Evolutionary conservation across 64 coral and sea anemone species (phyloP), one percentile per base, ranked within the genome.

Genomic region (Hydrozoanthus tunicans): DNA sequence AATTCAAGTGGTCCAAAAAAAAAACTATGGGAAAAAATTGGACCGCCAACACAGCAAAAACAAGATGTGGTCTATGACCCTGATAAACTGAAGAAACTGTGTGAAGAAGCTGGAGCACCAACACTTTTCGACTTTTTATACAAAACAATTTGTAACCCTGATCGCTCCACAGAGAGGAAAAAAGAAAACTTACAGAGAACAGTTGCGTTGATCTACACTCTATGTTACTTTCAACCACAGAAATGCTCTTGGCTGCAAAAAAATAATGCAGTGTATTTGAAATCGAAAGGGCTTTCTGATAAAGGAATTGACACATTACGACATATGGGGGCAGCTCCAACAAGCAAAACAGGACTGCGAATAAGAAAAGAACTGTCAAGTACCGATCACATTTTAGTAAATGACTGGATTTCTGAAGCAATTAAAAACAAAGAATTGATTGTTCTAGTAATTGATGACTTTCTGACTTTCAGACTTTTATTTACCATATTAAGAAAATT

Each of bases 401-500:
- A 17, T 8, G 7, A 61, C 6, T 88, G 52, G 53, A 88, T 88
- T 25, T 57, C 14, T 4, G 58, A 90, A 7, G 71, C 86, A 3
- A 90, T 59, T n/a, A 26, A 43, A 26, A 62, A 90, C 0, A 61
- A 89, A 3, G 27, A 75, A 55, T 27, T 89, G 20, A 11, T 89
- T 7, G 43, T 77, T 9, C 32, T 81, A 12, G 79, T 81, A 55
- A 81, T 64, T 81, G 72, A 77, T 89, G 86, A 89, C 9, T 89
- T 20, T 20, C 20, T 20, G 20, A 20, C 20, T 20, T 20, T 20
- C 20, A 20, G 20, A 20, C 65, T 20, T 20, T 20, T 20, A 20
- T 20, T 20, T 20, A 20, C 20, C 20, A 78, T 52, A 90, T 59
- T 9, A 90, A 90, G 75, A 58, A 90, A 64, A 64, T 64, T 64